Conservation (phyloP, 2,797 vertebrate genomes). For the Acanthiza pusilla region DNA sequence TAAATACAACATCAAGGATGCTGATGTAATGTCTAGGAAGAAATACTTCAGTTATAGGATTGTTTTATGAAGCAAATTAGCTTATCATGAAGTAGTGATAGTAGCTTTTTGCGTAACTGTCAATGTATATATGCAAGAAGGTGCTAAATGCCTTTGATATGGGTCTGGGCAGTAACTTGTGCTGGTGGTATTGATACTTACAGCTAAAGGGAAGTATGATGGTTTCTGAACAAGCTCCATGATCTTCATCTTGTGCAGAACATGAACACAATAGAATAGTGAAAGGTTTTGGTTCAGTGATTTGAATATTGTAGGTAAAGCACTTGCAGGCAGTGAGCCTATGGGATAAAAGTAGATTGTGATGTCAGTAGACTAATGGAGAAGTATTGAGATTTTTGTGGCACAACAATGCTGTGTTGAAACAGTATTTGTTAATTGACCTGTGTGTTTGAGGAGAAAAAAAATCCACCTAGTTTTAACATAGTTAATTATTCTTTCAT, state of each 20-base stretch:
- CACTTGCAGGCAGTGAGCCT: background rate
- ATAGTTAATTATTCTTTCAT: conserved; percentile 4
- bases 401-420: background rate
- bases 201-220: background rate
- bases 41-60: background rate
- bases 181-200: background rate
- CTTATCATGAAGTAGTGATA: background rate
- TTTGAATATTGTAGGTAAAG: conserved; percentile 23
- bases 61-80: background rate
- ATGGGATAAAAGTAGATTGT: background rate
- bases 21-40: background rate
- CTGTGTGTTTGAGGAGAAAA: background rate
- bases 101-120: background rate
- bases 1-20: background rate
- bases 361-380: background rate
- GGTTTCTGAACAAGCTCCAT: background rate
- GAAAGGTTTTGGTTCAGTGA: background rate
- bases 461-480: background rate
- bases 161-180: background rate
- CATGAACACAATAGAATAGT: conserved; percentile 15
- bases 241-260: background rate
- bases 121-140: background rate
- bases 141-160: background rate
- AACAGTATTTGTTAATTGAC: background rate
- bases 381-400: background rate